Evolutionary conservation across 2,888 invertebrate species (phyloP).

Genomic region (Cremastobaeus sp.): DNA sequence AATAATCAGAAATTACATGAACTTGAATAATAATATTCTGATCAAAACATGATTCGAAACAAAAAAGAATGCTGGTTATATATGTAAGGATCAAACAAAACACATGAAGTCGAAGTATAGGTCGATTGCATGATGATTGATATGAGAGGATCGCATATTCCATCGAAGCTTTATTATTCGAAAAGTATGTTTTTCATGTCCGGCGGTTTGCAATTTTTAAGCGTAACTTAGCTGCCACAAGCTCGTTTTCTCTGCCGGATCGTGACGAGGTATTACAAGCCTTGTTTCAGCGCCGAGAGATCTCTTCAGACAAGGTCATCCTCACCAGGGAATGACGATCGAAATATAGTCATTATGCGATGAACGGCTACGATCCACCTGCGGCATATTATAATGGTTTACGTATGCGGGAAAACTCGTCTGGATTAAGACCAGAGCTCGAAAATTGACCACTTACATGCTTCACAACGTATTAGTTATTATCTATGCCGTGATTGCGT

Average conservation of each 20-base stretch:
- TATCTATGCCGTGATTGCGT: conserved; percentile 23
- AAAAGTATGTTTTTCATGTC: conserved; percentile 41
- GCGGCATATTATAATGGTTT: conserved; percentile 56
- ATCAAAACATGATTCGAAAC: conserved; percentile 28
- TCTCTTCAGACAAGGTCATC: conserved; percentile 61
- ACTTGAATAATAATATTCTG: conserved; percentile 41
- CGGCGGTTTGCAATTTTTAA: conserved; percentile 31
- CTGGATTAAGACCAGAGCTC: conserved; percentile 45
- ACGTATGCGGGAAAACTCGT: conserved; percentile 56
- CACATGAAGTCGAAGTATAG: conserved; percentile 11
- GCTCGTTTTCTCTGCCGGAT: conserved; percentile 53
- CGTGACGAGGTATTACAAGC: conserved; percentile 57
- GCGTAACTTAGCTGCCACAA: conserved; percentile 32
- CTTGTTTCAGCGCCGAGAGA: conserved; percentile 50
- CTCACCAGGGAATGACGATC: conserved; percentile 60
- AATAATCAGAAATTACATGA: conserved; percentile 31
- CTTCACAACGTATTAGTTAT: conserved; percentile 53
- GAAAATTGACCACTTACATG: conserved; percentile 57
- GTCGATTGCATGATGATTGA: conserved; percentile 37
- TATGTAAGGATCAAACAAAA: background rate
- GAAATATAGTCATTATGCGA: conserved; percentile 63
- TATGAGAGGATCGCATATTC: conserved; percentile 33
- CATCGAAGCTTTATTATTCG: conserved; percentile 35
- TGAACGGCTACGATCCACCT: conserved; percentile 60
- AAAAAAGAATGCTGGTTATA: background rate